A percentile compares a stretch with the other conserved stretches of the same genome.
phyloP scores from a whole-genome alignment of 2,113 vertebrate genomes.

The Platichthys flesus region DNA sequence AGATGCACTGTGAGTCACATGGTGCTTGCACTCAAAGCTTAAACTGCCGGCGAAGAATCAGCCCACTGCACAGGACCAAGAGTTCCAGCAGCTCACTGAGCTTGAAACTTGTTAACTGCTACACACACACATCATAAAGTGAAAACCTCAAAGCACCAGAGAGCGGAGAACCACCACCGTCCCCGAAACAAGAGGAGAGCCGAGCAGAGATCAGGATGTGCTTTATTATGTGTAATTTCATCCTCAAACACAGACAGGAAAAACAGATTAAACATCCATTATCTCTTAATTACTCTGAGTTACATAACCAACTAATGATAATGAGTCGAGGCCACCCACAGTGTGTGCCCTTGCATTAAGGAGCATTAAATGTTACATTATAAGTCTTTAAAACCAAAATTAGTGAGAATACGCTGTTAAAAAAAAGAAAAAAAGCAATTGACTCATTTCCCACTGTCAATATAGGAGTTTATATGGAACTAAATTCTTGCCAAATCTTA shows the following conservation, averaged over 20 bases:
- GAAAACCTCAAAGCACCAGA: background rate
- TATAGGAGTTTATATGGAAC: no score
- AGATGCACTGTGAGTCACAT: background rate
- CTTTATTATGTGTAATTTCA: background rate
- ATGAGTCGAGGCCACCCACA: constrained; percentile 15
- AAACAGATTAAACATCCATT: constrained; percentile 46
- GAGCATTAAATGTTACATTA: background rate
- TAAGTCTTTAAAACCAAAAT: no score
- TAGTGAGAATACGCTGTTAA: no score
- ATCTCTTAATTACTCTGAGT: constrained; percentile 55
- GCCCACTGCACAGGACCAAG: background rate
- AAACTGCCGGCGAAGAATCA: background rate
- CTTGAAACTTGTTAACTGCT: background rate
- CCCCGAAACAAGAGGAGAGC: background rate
- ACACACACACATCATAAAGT: background rate
- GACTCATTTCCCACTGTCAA: no score
- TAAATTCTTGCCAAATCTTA: no score
- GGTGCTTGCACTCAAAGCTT: background rate
- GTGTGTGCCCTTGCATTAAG: constrained; percentile 8
- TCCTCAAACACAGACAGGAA: background rate
- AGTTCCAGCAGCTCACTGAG: background rate
- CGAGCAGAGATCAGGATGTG: background rate
- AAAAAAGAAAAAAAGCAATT: no score
- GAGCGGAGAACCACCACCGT: background rate
- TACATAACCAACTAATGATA: constrained; percentile 5